Evolutionary conservation across 2,113 vertebrate species (phyloP), one percentile per base, ranked within the genome.

Genomic region (Lamprotornis superbus): DNA sequence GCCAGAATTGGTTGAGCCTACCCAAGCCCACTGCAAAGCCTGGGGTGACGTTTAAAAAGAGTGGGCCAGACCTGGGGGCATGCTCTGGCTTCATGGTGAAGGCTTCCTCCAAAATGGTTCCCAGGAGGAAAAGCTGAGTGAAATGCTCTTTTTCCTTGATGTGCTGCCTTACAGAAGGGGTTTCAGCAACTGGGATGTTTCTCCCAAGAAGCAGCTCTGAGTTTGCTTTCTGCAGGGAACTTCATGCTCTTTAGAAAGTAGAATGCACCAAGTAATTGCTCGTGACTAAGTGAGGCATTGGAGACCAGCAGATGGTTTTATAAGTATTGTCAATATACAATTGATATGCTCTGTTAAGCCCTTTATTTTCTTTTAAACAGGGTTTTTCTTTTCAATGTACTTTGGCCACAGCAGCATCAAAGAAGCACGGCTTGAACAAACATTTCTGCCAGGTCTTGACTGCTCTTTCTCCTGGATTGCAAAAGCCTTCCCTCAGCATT

Each of bases 211-310:
- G 31, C 8, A 61, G 28, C 28, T 40, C 49, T 4, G 3, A 21
- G 39, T 73, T 81, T 83, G n/a, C 35, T 94, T 93, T 94, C 84
- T 94, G 24, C 61, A 50, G 42, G 31, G 24, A 42, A 18, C 17
- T 30, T 82, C 47, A 64, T 82, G 60, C 14, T 47, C 31, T 49
- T 80, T 67, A 63, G 81, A 82, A 91, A 89, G 37, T 14, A 53
- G 80, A 96, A 76, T 11, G 10, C 33, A 74, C n/a, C 46, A 52
- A 56, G 24, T 74, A 95, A 87, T 95, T 79, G 37, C 57, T 89
- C 0, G 0, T 65, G 83, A 83, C 89, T 81, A 91, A 83, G 68
- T 1, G 9, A 87, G 55, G 35, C 65, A 56, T 27, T 0, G 1
- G 19, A 79, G 50, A 14, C 50, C 79, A 56, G 69, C 63, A 87